Evolutionary conservation across 2,797 vertebrate species (phyloP).

Genomic region (Peromyscus attwateri): DNA sequence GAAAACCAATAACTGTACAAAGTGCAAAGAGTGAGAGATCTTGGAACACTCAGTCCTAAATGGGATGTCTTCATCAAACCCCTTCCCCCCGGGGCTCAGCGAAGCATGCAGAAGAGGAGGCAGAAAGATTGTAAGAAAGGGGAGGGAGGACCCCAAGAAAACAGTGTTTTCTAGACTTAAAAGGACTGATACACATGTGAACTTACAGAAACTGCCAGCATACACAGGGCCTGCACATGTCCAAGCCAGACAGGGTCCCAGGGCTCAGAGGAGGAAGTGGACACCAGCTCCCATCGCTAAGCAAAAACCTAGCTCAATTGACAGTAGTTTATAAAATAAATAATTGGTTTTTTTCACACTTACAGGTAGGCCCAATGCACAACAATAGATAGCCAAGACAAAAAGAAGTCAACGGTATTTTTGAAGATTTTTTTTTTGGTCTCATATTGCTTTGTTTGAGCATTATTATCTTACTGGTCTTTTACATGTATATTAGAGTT

Average conservation of each 20-base stretch:
- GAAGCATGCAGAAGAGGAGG: not conserved
- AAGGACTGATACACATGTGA: not conserved
- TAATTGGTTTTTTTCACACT: not conserved
- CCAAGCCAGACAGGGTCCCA: not conserved
- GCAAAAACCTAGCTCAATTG: not conserved
- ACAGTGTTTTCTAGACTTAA: not conserved
- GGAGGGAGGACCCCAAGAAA: not conserved
- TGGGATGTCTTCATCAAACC: not conserved
- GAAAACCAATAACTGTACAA: not conserved
- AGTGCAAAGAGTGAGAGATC: not conserved
- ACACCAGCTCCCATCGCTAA: not conserved
- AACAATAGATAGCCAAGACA: not conserved
- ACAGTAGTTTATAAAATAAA: not conserved
- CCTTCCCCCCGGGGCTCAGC: not conserved
- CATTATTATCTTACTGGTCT: not conserved
- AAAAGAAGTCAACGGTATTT: not conserved
- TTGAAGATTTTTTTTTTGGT: not conserved
- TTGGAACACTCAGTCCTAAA: not conserved
- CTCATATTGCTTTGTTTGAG: not conserved
- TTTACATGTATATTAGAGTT: not conserved
- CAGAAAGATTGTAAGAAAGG: not conserved
- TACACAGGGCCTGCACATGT: not conserved
- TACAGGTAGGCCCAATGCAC: not conserved
- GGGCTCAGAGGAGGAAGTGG: not conserved
- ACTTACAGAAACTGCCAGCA: not conserved